phyloP scores from a whole-genome alignment of 2,888 invertebrate genomes.

The Lepidocyrtoides sp. region DNA sequence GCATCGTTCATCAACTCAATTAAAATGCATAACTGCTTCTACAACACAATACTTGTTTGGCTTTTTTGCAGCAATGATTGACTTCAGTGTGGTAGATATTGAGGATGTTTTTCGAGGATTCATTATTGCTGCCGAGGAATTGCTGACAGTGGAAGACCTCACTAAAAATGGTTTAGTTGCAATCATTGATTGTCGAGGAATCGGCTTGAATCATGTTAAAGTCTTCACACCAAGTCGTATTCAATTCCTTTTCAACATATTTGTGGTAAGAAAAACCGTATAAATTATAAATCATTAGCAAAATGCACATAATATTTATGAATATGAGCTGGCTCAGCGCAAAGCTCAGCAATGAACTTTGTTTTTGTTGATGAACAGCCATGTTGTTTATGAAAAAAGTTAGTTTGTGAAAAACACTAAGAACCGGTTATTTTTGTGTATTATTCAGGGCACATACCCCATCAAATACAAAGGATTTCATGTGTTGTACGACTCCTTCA shows the following conservation, averaged over 20 bases:
- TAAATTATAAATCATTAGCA: background rate
- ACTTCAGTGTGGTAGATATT: constrained; percentile 69
- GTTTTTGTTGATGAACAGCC: background rate
- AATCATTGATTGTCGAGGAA: constrained; percentile 67
- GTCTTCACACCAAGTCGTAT: constrained; percentile 71
- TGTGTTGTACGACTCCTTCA: constrained; percentile 74
- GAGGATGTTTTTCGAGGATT: constrained; percentile 69
- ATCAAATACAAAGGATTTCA: constrained; percentile 75
- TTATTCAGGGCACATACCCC: constrained; percentile 69
- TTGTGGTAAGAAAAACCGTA: constrained; percentile 52
- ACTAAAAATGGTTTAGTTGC: constrained; percentile 61
- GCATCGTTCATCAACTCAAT: background rate
- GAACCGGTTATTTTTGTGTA: constrained; percentile 62
- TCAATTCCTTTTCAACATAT: constrained; percentile 72
- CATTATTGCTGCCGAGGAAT: constrained; percentile 65
- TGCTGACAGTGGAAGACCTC: constrained; percentile 49
- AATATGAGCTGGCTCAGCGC: too few relatives aligned
- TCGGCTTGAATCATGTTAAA: constrained; percentile 61
- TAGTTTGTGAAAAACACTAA: background rate
- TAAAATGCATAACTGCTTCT: background rate
- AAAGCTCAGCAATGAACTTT: constrained; percentile 47
- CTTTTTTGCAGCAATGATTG: constrained; percentile 55
- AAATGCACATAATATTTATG: too few relatives aligned
- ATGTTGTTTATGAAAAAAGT: background rate
- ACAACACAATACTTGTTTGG: too few relatives aligned